phyloP scores from a whole-genome alignment of 2,888 invertebrate genomes.

The Galeruca laticollis region DNA sequence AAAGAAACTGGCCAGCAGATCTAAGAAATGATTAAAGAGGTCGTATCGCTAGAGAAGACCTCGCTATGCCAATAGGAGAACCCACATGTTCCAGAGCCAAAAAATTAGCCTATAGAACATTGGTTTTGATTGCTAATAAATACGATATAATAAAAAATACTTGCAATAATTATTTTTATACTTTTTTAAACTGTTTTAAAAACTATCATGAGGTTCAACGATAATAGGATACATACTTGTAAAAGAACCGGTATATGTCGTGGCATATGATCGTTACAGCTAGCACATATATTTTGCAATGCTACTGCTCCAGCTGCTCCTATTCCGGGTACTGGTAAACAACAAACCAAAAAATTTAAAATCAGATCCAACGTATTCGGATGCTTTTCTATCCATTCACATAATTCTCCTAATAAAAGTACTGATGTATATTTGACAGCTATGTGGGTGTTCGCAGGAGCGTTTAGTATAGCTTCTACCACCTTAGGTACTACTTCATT shows the following conservation, averaged over 20 bases:
- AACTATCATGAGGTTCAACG: too few relatives aligned
- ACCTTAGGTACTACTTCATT: constrained; percentile 94
- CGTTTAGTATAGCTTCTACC: constrained; percentile 87
- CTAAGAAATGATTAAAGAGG: too few relatives aligned
- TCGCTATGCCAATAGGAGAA: too few relatives aligned
- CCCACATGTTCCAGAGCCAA: too few relatives aligned
- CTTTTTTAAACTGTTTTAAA: too few relatives aligned
- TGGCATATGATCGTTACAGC: constrained; percentile 84
- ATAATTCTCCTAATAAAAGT: constrained; percentile 87
- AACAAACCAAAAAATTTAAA: constrained; percentile 81
- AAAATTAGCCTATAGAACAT: too few relatives aligned
- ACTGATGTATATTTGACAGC: constrained; percentile 92
- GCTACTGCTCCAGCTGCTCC: constrained; percentile 86
- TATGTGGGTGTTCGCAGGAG: constrained; percentile 86
- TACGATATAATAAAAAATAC: too few relatives aligned
- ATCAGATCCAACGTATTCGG: constrained; percentile 84
- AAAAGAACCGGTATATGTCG: constrained; percentile 80
- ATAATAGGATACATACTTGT: too few relatives aligned
- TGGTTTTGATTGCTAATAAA: too few relatives aligned
- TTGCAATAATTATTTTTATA: too few relatives aligned
- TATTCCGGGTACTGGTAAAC: constrained; percentile 79
- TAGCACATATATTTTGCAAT: constrained; percentile 86
- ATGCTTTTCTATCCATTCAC: constrained; percentile 95
- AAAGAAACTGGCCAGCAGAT: too few relatives aligned
- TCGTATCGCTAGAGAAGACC: too few relatives aligned